Evolutionary conservation across 2,888 invertebrate species (phyloP).

Genomic region (Habroteleia sp.): DNA sequence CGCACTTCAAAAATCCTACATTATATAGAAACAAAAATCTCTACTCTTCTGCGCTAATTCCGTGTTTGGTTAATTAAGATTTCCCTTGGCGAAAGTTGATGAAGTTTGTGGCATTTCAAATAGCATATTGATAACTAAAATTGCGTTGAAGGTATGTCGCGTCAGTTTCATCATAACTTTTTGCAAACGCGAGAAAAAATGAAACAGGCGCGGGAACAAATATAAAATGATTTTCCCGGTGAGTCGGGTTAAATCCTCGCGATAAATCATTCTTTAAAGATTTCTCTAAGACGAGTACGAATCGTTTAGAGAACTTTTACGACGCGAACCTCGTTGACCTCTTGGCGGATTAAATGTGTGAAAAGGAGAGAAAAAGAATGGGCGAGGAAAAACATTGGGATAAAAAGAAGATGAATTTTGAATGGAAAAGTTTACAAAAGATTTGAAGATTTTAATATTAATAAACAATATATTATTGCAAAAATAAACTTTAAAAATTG

Average conservation of each 20-base stretch:
- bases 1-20: constrained; percentile 10
- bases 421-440: too few species aligned
- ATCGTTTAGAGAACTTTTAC: constrained; percentile 50
- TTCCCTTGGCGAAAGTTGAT: constrained; percentile 19
- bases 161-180: not conserved
- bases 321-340: constrained; percentile 47
- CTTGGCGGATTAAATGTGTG: constrained; percentile 30
- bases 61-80: constrained; percentile 35
- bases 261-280: constrained; percentile 52
- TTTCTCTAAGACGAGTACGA: constrained; percentile 51
- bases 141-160: too few species aligned
- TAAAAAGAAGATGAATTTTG: too few species aligned
- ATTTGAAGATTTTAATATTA: too few species aligned
- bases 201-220: constrained; percentile 20
- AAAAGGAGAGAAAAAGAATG: too few species aligned
- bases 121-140: not conserved
- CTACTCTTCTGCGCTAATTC: constrained; percentile 11
- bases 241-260: constrained; percentile 32
- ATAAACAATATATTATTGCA: too few species aligned
- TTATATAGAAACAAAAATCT: constrained; percentile 16
- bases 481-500: too few species aligned
- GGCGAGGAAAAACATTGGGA: too few species aligned
- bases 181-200: not conserved
- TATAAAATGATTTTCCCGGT: constrained; percentile 17
- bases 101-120: not conserved